Evolutionary conservation across 2,888 invertebrate genomes (phyloP).

Genomic region (Cerceris ruficornis): DNA sequence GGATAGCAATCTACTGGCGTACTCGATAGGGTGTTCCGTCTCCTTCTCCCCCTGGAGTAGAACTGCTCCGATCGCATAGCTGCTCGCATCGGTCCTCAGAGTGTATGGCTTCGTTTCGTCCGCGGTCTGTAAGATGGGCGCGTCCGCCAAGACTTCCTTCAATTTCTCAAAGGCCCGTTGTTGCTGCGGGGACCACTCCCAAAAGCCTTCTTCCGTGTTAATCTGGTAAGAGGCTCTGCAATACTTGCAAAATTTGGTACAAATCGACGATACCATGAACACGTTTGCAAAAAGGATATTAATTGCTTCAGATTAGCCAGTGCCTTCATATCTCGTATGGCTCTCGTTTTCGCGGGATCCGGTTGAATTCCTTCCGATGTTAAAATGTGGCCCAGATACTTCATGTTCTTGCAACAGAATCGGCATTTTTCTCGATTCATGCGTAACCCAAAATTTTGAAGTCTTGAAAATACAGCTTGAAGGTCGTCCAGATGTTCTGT

Average conservation of each 20-base stretch:
- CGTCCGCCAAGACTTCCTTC: not conserved
- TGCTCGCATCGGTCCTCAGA: constrained; percentile 4
- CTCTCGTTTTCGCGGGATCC: not conserved
- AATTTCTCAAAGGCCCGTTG: not conserved
- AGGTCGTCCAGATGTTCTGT: not conserved
- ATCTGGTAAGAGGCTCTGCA: not conserved
- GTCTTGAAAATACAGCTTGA: not conserved
- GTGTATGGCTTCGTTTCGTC: too few species aligned
- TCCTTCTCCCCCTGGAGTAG: constrained; percentile 12
- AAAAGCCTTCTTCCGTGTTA: constrained; percentile 2
- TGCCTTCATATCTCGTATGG: not conserved
- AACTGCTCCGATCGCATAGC: constrained; percentile 14
- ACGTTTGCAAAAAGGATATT: not conserved
- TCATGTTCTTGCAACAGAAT: not conserved
- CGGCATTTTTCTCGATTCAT: constrained; percentile 7
- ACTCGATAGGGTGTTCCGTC: constrained; percentile 9
- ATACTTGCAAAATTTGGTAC: not conserved
- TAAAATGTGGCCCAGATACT: constrained; percentile 4
- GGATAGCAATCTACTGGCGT: constrained; percentile 14
- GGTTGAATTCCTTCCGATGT: not conserved
- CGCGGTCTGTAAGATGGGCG: not conserved
- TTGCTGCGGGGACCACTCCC: not conserved
- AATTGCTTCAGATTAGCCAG: not conserved
- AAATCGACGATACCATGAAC: not conserved
- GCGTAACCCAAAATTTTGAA: not conserved